phyloP scores from a whole-genome alignment of 1,140 invertebrate genomes.

The Apis florea region DNA sequence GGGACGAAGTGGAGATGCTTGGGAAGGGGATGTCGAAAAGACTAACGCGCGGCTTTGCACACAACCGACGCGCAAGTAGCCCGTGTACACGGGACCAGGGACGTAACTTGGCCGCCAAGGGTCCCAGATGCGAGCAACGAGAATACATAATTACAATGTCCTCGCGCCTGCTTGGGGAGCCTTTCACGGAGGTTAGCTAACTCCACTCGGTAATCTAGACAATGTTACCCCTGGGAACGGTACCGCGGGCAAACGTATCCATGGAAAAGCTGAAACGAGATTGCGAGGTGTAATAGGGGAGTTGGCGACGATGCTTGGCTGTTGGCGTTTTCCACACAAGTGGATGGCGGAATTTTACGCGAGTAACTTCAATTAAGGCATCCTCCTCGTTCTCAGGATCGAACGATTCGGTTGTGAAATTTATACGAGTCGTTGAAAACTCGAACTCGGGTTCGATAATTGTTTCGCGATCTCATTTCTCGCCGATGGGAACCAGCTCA shows the following conservation, averaged over 20 bases:
- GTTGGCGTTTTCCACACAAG: background rate
- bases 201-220: slow-evolving; percentile 65
- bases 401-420: slow-evolving; percentile 18
- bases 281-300: slow-evolving; percentile 36
- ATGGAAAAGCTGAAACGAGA: slow-evolving; percentile 60
- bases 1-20: slow-evolving; percentile 5
- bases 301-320: background rate
- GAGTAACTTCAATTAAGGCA: slow-evolving; percentile 19
- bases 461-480: background rate
- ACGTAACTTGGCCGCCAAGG: slow-evolving; percentile 41
- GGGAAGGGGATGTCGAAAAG: slow-evolving; percentile 55
- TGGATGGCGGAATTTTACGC: slow-evolving; percentile 22
- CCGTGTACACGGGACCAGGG: slow-evolving; percentile 37
- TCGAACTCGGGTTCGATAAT: slow-evolving; percentile 18
- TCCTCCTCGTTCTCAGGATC: background rate
- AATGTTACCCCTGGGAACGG: slow-evolving; percentile 61
- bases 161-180: slow-evolving; percentile 59
- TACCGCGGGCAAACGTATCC: slow-evolving; percentile 53
- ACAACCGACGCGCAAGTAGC: slow-evolving; percentile 25
- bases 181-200: slow-evolving; percentile 65
- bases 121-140: slow-evolving; percentile 66
- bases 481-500: background rate
- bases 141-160: slow-evolving; percentile 71
- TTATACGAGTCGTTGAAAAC: slow-evolving; percentile 32
- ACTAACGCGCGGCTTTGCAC: slow-evolving; percentile 39